phyloP scores from a whole-genome alignment of 2,113 vertebrate genomes.

The Sylvilagus bachmani region DNA sequence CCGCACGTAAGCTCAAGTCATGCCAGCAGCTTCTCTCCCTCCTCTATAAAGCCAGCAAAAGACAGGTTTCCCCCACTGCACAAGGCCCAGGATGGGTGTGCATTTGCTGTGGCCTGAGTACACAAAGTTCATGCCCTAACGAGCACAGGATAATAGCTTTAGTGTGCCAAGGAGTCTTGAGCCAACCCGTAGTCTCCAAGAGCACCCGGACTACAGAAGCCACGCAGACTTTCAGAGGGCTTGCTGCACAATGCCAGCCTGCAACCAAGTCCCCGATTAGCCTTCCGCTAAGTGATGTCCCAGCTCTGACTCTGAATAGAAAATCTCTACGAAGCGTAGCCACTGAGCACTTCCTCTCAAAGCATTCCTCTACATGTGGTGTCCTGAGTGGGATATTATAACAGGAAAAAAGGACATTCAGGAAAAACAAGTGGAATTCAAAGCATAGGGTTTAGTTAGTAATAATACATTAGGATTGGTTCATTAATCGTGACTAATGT shows the following conservation, averaged over 20 bases:
- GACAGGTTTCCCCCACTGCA: background rate
- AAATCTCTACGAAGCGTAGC: background rate
- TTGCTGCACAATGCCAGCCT: background rate
- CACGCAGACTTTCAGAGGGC: background rate
- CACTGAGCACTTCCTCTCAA: background rate
- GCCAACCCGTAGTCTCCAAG: background rate
- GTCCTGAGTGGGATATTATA: background rate
- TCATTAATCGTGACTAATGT: background rate
- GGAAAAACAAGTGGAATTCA: background rate
- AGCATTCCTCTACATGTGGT: background rate
- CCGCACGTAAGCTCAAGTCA: background rate
- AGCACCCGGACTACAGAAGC: background rate
- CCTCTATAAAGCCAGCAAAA: background rate
- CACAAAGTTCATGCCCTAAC: background rate
- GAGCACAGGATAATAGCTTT: background rate
- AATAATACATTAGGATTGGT: background rate
- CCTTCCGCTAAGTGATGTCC: background rate
- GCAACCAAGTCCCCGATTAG: background rate
- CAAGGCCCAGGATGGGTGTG: background rate
- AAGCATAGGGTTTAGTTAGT: background rate
- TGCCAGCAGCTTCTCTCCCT: background rate
- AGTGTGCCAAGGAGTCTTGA: background rate
- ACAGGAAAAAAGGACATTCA: background rate
- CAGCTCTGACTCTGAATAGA: background rate
- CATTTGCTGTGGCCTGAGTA: background rate